Base-by-base conservation (phyloP, 2,113 vertebrate species). In the Scytalopus superciliaris region DNA sequence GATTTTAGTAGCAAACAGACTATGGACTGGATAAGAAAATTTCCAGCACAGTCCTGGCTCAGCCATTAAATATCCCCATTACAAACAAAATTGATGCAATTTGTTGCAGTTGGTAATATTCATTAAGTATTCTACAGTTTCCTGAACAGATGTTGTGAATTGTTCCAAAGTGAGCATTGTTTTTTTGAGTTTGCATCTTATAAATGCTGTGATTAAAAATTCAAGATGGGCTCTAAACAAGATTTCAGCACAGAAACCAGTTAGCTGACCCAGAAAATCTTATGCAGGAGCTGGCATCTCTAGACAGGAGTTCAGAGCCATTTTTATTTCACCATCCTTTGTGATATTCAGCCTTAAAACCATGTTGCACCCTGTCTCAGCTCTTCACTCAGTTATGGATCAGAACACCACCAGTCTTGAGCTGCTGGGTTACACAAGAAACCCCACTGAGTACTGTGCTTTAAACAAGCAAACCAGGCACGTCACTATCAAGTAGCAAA, bases 381-480 rank as follows among this genome's bases (percentile, higher is more conserved):
- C 22, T 53, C 24, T 25, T 24, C 3, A 6, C 22, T 62, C 5
- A 1, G 23, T 44, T 22, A 28, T 6, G 7, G 25, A 56, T 66
- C 31, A 87, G 56, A 70, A 45, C 28, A 53, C 6, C n/a, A 40
- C 37, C 5, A 3, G 60, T 28, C 31, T 55, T 70, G 53, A 78
- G 33, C 10, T 1, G 3, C 66, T 3, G 6, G 37, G 57, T 50
- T 40, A 80, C 23, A 53, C 50, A 91, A 56, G 42, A 94, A 87
- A 80, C 5, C 2, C 27, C 7, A 14, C 10, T 0, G 0, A 13
- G 10, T 16, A 44, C 42, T 21, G 22, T 59, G 28, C n/a, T 80
- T 85, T 72, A 74, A 90, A 66, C 25, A 87, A 66, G 31, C 19
- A 82, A 87, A 87, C 8, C 0, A 1, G 8, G 4, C 5, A 1